Evolutionary conservation across 2,888 invertebrate species (phyloP), one percentile per base, ranked within the genome.

Genomic region (Atherix ibis): DNA sequence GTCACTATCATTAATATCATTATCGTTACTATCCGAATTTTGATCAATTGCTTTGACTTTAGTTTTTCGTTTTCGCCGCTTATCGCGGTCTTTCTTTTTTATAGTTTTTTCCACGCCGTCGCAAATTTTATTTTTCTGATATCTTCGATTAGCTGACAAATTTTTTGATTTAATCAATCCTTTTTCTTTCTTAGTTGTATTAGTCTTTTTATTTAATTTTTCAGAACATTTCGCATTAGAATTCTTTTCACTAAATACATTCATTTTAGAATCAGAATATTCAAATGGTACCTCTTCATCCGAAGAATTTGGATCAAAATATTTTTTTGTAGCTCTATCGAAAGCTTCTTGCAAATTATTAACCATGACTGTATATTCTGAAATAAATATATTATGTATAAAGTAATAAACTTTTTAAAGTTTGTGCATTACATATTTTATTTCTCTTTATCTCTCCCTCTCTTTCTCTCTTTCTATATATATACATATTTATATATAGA

Each of bases 331-430:
- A 10, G 83, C 74, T 41, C 77, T 72, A 45, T 83, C 78, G 52
- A 89, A 88, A 9, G 78, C 83, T 45, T 75, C 70, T 56, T 80
- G 76, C 36, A 89, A 64, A 53, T 78, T 85, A 51, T 80, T 77
- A 8, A 82, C 85, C 87, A 88, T 88, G 53, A 75, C 75, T 2
- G 85, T 84, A 48, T 87, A 88, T 58, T 87, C 87, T 87, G 58
- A 30, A 63, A 56, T 42, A 44, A 36, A 22, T 22, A 8, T 22
- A 6, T n/a, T n/a, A n/a, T n/a, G n/a, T n/a, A n/a, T n/a, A n/a
- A n/a, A n/a, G n/a, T n/a, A n/a, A n/a, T n/a, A n/a, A n/a, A n/a
- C n/a, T n/a, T n/a, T n/a, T n/a, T n/a, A n/a, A n/a, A n/a, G n/a
- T n/a, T n/a, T n/a, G n/a, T n/a, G n/a, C n/a, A 17, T 27, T 35